These are phyloP conservation scores for Pseudomyrmex pallidus DNA, from an alignment of 1,140 invertebrate genomes.

Conservation along the genomic window DNA sequence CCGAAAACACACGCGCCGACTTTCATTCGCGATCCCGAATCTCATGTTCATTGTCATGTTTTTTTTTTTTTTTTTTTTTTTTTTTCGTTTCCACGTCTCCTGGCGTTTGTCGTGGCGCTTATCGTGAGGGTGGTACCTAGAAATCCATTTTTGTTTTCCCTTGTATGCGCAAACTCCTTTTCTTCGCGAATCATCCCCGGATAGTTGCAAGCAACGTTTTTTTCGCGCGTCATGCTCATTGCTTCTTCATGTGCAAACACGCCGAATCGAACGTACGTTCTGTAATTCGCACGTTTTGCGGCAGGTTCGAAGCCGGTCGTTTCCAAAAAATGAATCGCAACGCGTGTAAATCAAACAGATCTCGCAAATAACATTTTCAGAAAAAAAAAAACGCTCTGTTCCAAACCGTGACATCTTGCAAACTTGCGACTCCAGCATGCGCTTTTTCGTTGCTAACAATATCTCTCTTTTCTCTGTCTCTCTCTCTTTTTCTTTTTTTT, in stretches of 20 bases:
- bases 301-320: slow-evolving; percentile 52
- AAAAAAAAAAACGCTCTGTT: slow-evolving; percentile 3
- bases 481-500: slow-evolving; percentile 10
- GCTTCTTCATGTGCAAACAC: background rate
- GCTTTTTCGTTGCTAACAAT: slow-evolving; percentile 57
- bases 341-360: slow-evolving; percentile 37
- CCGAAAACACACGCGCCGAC: background rate
- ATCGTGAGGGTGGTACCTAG: slow-evolving; percentile 57
- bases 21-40: slow-evolving; percentile 49
- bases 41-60: slow-evolving; percentile 57
- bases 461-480: slow-evolving; percentile 15
- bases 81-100: background rate
- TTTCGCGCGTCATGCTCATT: background rate
- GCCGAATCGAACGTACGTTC: background rate
- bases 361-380: background rate
- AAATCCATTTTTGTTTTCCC: slow-evolving; percentile 6
- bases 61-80: too few relatives aligned
- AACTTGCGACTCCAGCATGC: slow-evolving; percentile 58
- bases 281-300: slow-evolving; percentile 55
- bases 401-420: slow-evolving; percentile 1
- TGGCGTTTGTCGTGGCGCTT: slow-evolving; percentile 41
- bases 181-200: slow-evolving; percentile 18
- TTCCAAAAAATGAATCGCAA: slow-evolving; percentile 52
- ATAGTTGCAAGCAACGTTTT: slow-evolving; percentile 27
- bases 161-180: background rate